Conservation (phyloP, 2,113 vertebrate species). For the Mesembrinibis cayennensis region DNA sequence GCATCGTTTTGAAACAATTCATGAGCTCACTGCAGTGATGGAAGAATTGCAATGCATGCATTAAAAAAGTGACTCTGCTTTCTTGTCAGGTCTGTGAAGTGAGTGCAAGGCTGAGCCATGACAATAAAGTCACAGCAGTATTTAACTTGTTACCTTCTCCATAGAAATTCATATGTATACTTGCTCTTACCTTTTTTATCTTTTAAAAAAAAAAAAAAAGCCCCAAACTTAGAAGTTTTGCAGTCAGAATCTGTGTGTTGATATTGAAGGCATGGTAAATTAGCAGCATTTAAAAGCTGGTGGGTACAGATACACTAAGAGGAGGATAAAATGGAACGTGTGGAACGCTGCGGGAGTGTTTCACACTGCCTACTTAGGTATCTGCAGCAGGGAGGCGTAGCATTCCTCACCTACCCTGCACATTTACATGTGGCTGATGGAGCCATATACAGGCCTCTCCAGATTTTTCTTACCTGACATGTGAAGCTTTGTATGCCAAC, state of each 20-base stretch:
- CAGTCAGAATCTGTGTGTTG: not conserved
- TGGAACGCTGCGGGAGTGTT: not conserved
- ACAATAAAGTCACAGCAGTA: not conserved
- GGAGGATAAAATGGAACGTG: not conserved
- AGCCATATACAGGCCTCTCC: not conserved
- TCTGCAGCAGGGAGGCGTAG: not conserved
- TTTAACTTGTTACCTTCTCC: not conserved
- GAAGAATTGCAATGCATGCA: not conserved
- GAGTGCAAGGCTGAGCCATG: not conserved
- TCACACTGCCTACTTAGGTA: not conserved
- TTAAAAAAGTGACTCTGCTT: not conserved
- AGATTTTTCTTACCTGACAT: not conserved
- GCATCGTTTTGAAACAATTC: not conserved
- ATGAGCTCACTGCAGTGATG: not conserved
- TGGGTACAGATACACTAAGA: not conserved
- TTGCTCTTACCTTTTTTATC: not conserved
- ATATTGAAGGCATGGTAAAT: not conserved
- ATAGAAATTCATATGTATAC: not conserved
- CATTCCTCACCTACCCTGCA: constrained; percentile 53
- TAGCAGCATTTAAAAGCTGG: not conserved
- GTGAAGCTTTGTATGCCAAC: not conserved
- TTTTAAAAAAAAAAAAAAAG: not conserved
- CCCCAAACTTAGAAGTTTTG: not conserved
- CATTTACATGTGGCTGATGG: not conserved
- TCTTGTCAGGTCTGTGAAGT: not conserved